phyloP scores from a whole-genome alignment of 2,113 vertebrate species.

The Tachycineta bicolor region DNA sequence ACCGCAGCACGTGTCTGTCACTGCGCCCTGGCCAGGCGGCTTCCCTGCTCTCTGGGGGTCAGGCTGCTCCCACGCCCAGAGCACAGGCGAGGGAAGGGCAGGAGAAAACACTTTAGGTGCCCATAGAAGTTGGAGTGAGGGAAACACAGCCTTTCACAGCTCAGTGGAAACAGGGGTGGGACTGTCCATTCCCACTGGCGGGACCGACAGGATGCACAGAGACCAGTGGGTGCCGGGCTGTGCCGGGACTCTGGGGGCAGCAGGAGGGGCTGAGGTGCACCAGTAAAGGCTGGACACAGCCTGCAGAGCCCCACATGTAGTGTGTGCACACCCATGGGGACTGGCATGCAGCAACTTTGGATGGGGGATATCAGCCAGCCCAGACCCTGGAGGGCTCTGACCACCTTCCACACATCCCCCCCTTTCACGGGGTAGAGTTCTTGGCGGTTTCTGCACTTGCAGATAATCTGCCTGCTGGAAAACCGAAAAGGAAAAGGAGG shows the following conservation, averaged over 20 bases:
- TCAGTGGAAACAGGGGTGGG: not conserved
- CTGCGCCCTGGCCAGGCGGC: accelerated
- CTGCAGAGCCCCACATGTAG: accelerated
- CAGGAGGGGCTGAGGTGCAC: not conserved
- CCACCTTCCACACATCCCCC: not conserved
- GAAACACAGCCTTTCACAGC: not conserved
- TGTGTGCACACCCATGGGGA: not conserved
- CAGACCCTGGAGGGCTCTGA: not conserved
- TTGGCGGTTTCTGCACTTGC: not conserved
- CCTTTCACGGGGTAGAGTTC: accelerated
- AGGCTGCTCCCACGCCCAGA: not conserved
- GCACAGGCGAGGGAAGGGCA: not conserved
- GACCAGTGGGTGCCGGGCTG: accelerated
- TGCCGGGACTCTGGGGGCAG: not conserved
- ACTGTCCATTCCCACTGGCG: accelerated
- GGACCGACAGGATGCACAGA: not conserved
- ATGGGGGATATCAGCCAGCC: not conserved
- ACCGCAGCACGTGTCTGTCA: not conserved
- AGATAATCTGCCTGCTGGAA: constrained; percentile 8
- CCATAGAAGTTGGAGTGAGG: not conserved
- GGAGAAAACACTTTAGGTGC: not conserved
- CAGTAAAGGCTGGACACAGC: not conserved
- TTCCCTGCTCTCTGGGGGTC: not conserved
- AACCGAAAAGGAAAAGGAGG: not conserved
- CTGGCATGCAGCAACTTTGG: accelerated